Percentiles rank a stretch among this genome's conserved stretches.
Conservation (phyloP, 2,113 vertebrate genomes). For the Pseudorasbora parva region DNA sequence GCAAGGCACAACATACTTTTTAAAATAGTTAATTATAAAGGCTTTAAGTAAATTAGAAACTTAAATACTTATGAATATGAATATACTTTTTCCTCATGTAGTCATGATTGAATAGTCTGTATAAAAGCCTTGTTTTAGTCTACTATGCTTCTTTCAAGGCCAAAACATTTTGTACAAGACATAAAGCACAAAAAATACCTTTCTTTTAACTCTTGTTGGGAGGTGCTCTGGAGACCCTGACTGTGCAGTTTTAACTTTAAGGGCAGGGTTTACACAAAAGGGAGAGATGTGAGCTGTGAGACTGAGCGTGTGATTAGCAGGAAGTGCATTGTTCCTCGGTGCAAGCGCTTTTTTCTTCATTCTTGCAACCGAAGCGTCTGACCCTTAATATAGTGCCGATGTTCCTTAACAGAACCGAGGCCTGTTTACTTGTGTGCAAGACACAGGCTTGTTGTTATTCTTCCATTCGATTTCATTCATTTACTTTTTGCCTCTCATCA, state of each 20-base stretch:
- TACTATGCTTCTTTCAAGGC: not conserved
- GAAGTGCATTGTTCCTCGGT: slow-evolving; percentile 31
- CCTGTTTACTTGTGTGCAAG: not conserved
- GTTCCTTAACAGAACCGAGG: slow-evolving; percentile 2
- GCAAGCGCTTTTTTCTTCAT: slow-evolving; percentile 15
- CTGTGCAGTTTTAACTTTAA: slow-evolving; percentile 16
- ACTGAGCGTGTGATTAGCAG: slow-evolving; percentile 12
- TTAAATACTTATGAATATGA: too few species aligned
- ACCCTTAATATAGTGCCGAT: slow-evolving; percentile 9
- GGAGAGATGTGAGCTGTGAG: not conserved
- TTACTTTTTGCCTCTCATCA: not conserved
- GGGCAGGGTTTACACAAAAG: not conserved
- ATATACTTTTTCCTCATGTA: not conserved
- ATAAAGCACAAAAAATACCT: not conserved
- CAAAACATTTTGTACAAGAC: slow-evolving; percentile 42
- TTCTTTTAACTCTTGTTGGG: not conserved
- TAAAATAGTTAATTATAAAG: too few species aligned
- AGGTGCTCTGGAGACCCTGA: slow-evolving; percentile 11
- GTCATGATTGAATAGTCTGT: not conserved
- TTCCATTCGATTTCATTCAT: not conserved
- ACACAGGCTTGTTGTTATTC: not conserved
- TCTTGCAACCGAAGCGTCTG: slow-evolving; percentile 32
- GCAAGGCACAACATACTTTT: too few species aligned
- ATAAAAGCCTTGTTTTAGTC: not conserved
- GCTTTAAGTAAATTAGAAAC: too few species aligned